Base-by-base conservation (phyloP, 2,113 vertebrate species). In the Rana temporaria region DNA sequence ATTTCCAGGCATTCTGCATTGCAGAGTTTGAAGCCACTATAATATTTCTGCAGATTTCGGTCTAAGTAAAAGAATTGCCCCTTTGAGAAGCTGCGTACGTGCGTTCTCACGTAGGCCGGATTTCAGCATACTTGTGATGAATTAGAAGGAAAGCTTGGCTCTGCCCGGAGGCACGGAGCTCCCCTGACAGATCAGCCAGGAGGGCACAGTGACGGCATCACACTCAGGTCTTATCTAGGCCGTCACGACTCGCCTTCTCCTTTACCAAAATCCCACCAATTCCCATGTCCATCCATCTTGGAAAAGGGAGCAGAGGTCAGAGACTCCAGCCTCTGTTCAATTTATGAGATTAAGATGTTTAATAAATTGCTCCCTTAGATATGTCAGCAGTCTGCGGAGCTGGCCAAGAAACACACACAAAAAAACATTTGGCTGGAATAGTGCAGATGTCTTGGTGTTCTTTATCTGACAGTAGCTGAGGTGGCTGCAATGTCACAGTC, bases 201-300 rank as follows among this genome's bases (percentile, higher is more conserved):
- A 30, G 71, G 52, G 22, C 30, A 59, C 71, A 14, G 55, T 74
- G 71, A 74, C 48, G 8, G 48, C 62, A 78, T 78, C 77, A 42
- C 30, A 18, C 77, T 20, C 48, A 16, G 52, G n/a, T 52, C 30
- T 67, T 68, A 68, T 79, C 64, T 48, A 26, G 32, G 64, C 52
- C 77, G 57, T 79, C 77, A 16, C 11, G 17, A 22, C 48, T 42
- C 20, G 55, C 67, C 56, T n/a, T 53, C 53, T n/a, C 48, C 26
- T 79, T 30, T 59, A 19, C 62, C 26, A 78, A 66, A 72, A 55
- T 53, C 19, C 60, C 42, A 82, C 55, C 60, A 34, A 67, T 82
- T 82, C 79, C 79, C 79, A 73, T 73, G 60, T 72, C 38, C 24
- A 74, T 65, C 30, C 59, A 72, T 55, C 69, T 72, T 12, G 18